A percentile compares a stretch with the other conserved stretches of the same genome.
These are phyloP conservation scores for Cataglyphis livida DNA, from an alignment of 2,888 invertebrate genomes.

Conservation along the genomic window DNA sequence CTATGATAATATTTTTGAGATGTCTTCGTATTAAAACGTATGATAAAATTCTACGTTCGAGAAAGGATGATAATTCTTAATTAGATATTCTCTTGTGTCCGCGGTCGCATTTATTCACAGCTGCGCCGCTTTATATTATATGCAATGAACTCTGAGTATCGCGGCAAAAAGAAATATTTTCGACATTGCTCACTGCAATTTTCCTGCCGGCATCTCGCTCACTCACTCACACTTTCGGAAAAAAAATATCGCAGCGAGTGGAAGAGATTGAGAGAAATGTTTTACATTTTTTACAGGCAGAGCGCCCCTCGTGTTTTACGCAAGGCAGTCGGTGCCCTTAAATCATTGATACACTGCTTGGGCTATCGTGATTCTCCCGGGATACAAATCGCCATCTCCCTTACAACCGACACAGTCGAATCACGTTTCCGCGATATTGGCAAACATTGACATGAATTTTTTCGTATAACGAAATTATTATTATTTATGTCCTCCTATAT, in stretches of 20 bases:
- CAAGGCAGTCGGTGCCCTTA: slow-evolving; percentile 4
- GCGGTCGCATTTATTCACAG: background rate
- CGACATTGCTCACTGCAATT: slow-evolving; percentile 27
- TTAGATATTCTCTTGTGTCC: slow-evolving; percentile 3
- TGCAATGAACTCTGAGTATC: background rate
- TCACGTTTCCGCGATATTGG: background rate
- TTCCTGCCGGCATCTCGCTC: slow-evolving; percentile 24
- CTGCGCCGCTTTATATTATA: background rate
- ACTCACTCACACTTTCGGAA: background rate
- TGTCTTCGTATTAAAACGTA: background rate
- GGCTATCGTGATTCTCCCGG: slow-evolving; percentile 13
- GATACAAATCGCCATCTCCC: background rate
- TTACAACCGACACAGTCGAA: background rate
- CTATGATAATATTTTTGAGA: background rate
- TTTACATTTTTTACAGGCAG: slow-evolving; percentile 56
- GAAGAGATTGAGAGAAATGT: slow-evolving; percentile 60
- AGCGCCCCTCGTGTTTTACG: slow-evolving; percentile 24
- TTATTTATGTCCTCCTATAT: background rate
- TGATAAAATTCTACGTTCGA: background rate
- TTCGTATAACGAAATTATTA: background rate
- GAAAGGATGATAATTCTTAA: background rate
- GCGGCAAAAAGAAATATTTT: slow-evolving; percentile 36
- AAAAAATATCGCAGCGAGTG: background rate
- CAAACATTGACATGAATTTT: background rate
- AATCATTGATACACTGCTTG: slow-evolving; percentile 26